Evolutionary conservation across 2,888 invertebrate genomes (phyloP).

Genomic region (Conistra vaccinii): DNA sequence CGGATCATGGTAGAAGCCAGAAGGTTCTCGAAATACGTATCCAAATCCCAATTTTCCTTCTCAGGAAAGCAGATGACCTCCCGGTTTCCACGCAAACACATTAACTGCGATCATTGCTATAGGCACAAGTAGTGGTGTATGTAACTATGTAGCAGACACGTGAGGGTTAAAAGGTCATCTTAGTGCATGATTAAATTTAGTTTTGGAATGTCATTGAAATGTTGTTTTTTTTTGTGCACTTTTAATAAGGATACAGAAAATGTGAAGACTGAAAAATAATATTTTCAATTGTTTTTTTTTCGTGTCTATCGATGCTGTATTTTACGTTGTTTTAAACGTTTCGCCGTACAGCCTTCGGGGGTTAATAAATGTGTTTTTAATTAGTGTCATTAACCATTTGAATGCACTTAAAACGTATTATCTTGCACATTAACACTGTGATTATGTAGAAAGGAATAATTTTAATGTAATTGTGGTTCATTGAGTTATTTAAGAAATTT

Average conservation of each 20-base stretch:
- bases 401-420: constrained; percentile 31
- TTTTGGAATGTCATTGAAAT: neutral
- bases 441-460: constrained; percentile 16
- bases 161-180: constrained; percentile 24
- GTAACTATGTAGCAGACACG: constrained; percentile 4
- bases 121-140: constrained; percentile 15
- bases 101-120: constrained; percentile 50
- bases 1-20: neutral
- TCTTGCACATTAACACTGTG: constrained; percentile 23
- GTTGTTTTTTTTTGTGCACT: neutral
- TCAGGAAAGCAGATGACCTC: constrained; percentile 52
- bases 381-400: constrained; percentile 38
- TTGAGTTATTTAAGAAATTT: constrained; percentile 19
- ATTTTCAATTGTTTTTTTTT: neutral
- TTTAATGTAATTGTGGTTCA: constrained; percentile 13
- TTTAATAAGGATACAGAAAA: neutral
- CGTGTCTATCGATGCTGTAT: neutral
- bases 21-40: constrained; percentile 23
- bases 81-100: constrained; percentile 50
- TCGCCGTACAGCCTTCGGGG: neutral
- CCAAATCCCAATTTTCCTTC: constrained; percentile 46
- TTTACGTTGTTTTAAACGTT: neutral
- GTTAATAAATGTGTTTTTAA: constrained; percentile 19
- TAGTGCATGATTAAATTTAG: constrained; percentile 12
- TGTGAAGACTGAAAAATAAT: neutral